phyloP scores from a whole-genome alignment of 30 jellyfish, hydroid and myxozoan species.

The Chironex yamaguchii region DNA sequence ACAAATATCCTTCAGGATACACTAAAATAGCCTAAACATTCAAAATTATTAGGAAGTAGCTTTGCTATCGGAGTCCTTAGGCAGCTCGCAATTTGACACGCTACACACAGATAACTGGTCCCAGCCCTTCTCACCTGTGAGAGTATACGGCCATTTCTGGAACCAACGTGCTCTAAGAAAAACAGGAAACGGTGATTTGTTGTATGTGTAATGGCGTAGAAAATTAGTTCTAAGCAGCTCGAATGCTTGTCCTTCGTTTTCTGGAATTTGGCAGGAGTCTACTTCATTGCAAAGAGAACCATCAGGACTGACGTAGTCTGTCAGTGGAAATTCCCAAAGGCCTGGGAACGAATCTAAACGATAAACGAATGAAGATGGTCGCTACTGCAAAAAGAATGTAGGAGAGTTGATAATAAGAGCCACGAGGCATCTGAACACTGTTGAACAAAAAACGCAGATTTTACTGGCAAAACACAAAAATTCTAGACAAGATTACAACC shows the following conservation, averaged over 20 bases:
- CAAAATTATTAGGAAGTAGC: no score
- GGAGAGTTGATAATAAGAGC: no score
- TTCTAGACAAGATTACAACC: no score
- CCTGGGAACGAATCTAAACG: constrained; percentile 85
- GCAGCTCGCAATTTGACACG: no score
- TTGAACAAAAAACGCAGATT: no score
- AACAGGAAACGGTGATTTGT: constrained; percentile 75
- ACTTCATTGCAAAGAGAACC: constrained; percentile 64
- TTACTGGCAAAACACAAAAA: no score
- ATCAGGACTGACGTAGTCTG: constrained; percentile 40
- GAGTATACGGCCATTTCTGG: background rate
- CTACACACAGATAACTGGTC: no score
- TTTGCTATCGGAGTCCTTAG: no score
- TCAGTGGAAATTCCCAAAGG: constrained; percentile 88
- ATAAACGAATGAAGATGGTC: background rate
- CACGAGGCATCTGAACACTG: no score
- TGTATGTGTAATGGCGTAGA: constrained; percentile 45
- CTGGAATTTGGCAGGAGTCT: constrained; percentile 63
- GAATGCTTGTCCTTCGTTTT: constrained; percentile 38
- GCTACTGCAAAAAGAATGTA: no score
- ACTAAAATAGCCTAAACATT: no score
- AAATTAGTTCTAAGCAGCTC: constrained; percentile 68
- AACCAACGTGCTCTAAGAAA: constrained; percentile 75
- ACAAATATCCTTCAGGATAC: no score
- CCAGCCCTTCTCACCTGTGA: constrained; percentile 67